Percentiles rank a stretch among this genome's conserved stretches.
Evolutionary conservation across 2,113 vertebrate genomes (phyloP).

Genomic region (Mesembrinibis cayennensis): DNA sequence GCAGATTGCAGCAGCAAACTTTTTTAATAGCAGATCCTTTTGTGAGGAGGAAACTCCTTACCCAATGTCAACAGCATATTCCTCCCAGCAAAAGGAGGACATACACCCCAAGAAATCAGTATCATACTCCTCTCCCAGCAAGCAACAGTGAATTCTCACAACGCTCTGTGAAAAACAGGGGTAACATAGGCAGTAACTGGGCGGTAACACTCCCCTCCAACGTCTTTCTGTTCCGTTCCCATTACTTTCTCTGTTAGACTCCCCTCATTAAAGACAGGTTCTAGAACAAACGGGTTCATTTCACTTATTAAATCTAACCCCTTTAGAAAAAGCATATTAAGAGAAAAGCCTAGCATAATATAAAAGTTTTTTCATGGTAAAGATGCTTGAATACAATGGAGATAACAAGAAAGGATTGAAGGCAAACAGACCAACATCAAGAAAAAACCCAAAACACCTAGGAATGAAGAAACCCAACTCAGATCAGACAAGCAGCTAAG

Average conservation of each 20-base stretch:
- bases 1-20: neutral
- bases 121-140: neutral
- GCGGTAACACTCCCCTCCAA: neutral
- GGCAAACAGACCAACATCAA: neutral
- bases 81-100: neutral
- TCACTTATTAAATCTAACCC: neutral
- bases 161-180: neutral
- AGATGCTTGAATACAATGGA: neutral
- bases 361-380: neutral
- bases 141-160: neutral
- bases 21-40: neutral
- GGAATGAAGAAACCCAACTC: neutral
- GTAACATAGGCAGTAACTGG: neutral
- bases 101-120: neutral
- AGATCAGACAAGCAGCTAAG: neutral
- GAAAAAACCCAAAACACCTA: neutral
- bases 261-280: neutral
- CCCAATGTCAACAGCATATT: neutral
- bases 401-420: neutral
- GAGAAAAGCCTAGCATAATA: neutral
- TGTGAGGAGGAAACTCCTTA: neutral
- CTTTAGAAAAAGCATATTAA: neutral
- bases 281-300: neutral
- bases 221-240: neutral
- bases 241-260: neutral